A percentile compares a stretch with the other conserved stretches of the same genome.
Conservation (phyloP, 2,113 vertebrate genomes). For the Collichthys lucidus region DNA sequence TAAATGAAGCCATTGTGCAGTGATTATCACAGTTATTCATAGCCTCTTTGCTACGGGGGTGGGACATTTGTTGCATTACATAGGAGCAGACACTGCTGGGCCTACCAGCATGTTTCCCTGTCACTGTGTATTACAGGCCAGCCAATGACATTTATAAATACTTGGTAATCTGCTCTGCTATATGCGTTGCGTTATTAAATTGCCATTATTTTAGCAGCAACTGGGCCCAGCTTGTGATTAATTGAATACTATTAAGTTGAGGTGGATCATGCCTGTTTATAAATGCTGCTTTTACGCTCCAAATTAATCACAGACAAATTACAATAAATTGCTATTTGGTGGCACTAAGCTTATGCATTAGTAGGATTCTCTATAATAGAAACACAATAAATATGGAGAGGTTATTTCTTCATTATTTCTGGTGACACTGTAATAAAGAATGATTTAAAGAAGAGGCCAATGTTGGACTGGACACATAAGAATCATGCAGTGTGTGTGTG, state of each 20-base stretch:
- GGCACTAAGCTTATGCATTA: constrained; percentile 44
- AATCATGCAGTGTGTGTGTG: constrained; percentile 22
- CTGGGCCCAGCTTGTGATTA: constrained; percentile 74
- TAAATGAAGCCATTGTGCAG: constrained; percentile 84
- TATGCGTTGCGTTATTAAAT: constrained; percentile 81
- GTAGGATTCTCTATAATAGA: constrained; percentile 25
- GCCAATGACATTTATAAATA: constrained; percentile 83
- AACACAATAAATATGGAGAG: constrained; percentile 54
- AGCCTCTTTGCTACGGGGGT: constrained; percentile 75
- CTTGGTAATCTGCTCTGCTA: constrained; percentile 76
- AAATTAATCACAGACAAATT: constrained; percentile 78
- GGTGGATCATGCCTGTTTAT: constrained; percentile 77
- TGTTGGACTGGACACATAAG: constrained; percentile 37
- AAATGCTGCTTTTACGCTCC: constrained; percentile 68
- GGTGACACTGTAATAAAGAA: constrained; percentile 62
- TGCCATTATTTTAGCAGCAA: constrained; percentile 80
- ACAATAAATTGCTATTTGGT: constrained; percentile 68
- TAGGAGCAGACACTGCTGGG: constrained; percentile 76
- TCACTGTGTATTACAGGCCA: constrained; percentile 77
- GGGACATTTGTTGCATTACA: constrained; percentile 82
- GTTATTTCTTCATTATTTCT: constrained; percentile 68
- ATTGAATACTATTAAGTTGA: constrained; percentile 79
- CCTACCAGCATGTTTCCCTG: constrained; percentile 72
- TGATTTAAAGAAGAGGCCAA: constrained; percentile 59
- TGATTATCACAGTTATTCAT: constrained; percentile 86